Percentiles rank a stretch among this genome's conserved stretches.
Conservation (phyloP, 2,797 vertebrate genomes). For the Paratrypauchen microcephalus region DNA sequence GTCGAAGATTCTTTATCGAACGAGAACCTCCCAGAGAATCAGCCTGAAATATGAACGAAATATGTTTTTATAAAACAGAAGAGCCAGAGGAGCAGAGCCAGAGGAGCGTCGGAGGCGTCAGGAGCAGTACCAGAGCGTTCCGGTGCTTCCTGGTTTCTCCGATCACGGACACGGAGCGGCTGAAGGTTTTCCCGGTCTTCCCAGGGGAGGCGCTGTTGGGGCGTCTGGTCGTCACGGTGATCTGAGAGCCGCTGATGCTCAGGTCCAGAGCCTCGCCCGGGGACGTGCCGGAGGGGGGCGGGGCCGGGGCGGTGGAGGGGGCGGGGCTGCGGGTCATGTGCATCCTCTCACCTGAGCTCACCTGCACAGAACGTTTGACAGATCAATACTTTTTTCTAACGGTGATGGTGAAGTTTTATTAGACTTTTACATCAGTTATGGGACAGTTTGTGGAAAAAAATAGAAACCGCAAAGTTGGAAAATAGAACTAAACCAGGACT, state of each 20-base stretch:
- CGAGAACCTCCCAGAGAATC: constrained; percentile 67
- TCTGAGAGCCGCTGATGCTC: constrained; percentile 82
- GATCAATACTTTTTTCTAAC: too few species aligned
- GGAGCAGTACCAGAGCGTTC: not conserved
- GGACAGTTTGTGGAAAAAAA: too few species aligned
- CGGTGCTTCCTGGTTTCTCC: constrained; percentile 51
- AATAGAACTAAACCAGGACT: too few species aligned
- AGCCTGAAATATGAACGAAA: constrained; percentile 68
- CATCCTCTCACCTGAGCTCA: constrained; percentile 71
- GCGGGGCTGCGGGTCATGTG: constrained; percentile 79
- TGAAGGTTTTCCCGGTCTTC: constrained; percentile 78
- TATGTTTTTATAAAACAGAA: too few species aligned
- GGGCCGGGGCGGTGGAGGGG: constrained; percentile 30
- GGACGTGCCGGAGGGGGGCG: not conserved
- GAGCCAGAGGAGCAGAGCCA: not conserved
- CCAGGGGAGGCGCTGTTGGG: constrained; percentile 81
- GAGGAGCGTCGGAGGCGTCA: too few species aligned
- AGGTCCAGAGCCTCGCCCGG: constrained; percentile 75
- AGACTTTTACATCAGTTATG: too few species aligned
- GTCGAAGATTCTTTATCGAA: constrained; percentile 90
- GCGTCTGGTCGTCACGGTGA: constrained; percentile 72
- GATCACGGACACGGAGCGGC: constrained; percentile 83
- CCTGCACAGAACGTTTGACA: not conserved
- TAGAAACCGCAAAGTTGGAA: too few species aligned
- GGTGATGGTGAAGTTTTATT: too few species aligned